These are phyloP conservation scores for Leptonema lineaticorne DNA, from an alignment of 1,140 invertebrate species.

Conservation along the genomic window DNA sequence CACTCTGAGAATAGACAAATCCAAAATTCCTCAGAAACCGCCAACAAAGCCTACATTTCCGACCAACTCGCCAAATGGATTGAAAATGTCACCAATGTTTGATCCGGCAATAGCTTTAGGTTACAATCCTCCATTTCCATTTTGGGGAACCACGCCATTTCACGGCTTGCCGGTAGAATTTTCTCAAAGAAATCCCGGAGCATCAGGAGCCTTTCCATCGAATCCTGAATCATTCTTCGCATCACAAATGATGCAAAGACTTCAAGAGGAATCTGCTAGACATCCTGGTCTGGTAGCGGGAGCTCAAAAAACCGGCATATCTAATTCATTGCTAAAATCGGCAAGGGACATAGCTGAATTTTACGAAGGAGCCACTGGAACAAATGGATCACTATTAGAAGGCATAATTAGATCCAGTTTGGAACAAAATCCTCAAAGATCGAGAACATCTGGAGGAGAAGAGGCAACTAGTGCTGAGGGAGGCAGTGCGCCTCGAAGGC, in stretches of 20 bases:
- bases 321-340: constrained; percentile 51
- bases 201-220: constrained; percentile 54
- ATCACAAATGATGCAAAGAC: constrained; percentile 76
- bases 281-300: constrained; percentile 48
- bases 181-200: constrained; percentile 47
- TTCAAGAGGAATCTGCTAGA: constrained; percentile 66
- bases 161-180: constrained; percentile 57
- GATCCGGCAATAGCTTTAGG: constrained; percentile 57
- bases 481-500: constrained; percentile 45
- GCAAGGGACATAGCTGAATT: constrained; percentile 63
- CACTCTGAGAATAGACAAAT: constrained; percentile 40
- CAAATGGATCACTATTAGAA: constrained; percentile 75
- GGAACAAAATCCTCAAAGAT: constrained; percentile 60
- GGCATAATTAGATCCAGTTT: constrained; percentile 78
- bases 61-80: constrained; percentile 64
- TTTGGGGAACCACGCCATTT: constrained; percentile 59
- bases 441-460: constrained; percentile 49
- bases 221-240: constrained; percentile 71
- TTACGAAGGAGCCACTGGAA: constrained; percentile 60
- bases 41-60: constrained; percentile 63
- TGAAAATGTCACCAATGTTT: constrained; percentile 67
- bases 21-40: constrained; percentile 54
- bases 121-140: constrained; percentile 61
- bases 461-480: constrained; percentile 43
- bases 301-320: constrained; percentile 39